phyloP scores from a whole-genome alignment of 30 jellyfish, hydroid and myxozoan species.

The Chrysaora quinquecirrha region DNA sequence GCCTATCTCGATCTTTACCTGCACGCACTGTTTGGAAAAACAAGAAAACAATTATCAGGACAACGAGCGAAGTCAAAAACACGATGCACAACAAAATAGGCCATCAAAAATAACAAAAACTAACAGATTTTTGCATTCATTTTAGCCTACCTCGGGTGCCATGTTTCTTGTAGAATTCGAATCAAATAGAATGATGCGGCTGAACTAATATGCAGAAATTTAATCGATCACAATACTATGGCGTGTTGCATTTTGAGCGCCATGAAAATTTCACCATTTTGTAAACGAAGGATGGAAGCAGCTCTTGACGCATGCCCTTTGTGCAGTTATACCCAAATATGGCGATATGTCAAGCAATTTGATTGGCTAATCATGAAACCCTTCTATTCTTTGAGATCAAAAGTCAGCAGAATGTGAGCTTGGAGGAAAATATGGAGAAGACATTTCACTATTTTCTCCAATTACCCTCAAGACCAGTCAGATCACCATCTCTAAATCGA shows the following conservation, averaged over 20 bases:
- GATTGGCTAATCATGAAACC: conserved; percentile 21
- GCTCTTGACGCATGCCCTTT: conserved; percentile 78
- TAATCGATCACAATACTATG: neutral
- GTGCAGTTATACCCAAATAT: conserved; percentile 73
- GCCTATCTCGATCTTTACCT: conserved; percentile 97
- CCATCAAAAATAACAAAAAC: conserved; percentile 32
- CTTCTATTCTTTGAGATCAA: neutral
- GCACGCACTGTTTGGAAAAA: conserved; percentile 78
- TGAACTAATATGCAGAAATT: neutral
- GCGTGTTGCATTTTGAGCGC: conserved; percentile 44
- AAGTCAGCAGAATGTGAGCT: conserved; percentile 18
- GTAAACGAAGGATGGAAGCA: conserved; percentile 49
- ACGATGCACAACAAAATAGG: conserved; percentile 23
- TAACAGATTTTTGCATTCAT: neutral
- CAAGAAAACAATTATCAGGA: conserved; percentile 4
- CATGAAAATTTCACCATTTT: conserved; percentile 70
- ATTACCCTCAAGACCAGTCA: too few species aligned
- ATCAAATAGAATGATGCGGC: neutral
- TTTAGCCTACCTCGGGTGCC: conserved; percentile 67
- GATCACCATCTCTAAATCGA: too few species aligned
- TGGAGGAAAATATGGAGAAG: too few species aligned
- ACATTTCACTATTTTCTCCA: too few species aligned
- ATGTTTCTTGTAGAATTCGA: conserved; percentile 27
- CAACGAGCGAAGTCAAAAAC: neutral
- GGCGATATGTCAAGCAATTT: neutral